Evolutionary conservation across 2,113 vertebrate genomes (phyloP), one percentile per base, ranked within the genome.

Genomic region (Psilopsiagon aurifrons): DNA sequence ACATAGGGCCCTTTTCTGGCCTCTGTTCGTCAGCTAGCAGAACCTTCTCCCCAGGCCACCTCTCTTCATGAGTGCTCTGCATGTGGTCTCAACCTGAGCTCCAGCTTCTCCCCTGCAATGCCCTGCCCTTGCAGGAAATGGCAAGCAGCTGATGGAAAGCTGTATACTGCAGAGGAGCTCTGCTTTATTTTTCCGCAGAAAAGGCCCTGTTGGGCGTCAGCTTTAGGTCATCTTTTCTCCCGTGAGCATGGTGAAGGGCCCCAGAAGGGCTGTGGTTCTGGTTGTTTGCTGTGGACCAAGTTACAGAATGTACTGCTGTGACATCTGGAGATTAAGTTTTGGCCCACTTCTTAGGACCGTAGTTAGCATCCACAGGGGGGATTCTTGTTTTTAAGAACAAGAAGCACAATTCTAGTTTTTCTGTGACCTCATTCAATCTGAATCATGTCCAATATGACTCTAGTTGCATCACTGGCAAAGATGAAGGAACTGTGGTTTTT

Each of bases 321-420:
- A 93, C 37, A 81, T 86, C 54, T 91, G 91, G 60, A 86, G 39
- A 67, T 52, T 81, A 3, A 55, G n/a, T 91, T 95, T 71, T 95
- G 77, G 69, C 63, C 57, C n/a, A 31, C 83, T 90, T 86, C 54
- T 78, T 69, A 52, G 59, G n/a, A 27, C 44, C 0, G 0, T 47
- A 84, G 14, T 86, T 77, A 91, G 64, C 14, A 89, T 73, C 19
- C 37, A 44, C 27, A 23, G 66, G 9, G 86, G 52, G 24, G 91
- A 60, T 86, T 91, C 35, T 94, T 92, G n/a, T 52, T 88, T 92
- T 83, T 83, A 25, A 88, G 83, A 95, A 89, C 77, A 82, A 71
- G 41, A 74, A 69, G 10, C 20, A 39, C 31, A 87, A n/a, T 29
- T 60, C 25, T 57, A 41, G 2, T 25, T 89, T 60, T 81, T 43